A percentile compares a stretch with the other conserved stretches of the same genome.
phyloP scores from a whole-genome alignment of 1,140 invertebrate species.

The Artemia franciscana region DNA sequence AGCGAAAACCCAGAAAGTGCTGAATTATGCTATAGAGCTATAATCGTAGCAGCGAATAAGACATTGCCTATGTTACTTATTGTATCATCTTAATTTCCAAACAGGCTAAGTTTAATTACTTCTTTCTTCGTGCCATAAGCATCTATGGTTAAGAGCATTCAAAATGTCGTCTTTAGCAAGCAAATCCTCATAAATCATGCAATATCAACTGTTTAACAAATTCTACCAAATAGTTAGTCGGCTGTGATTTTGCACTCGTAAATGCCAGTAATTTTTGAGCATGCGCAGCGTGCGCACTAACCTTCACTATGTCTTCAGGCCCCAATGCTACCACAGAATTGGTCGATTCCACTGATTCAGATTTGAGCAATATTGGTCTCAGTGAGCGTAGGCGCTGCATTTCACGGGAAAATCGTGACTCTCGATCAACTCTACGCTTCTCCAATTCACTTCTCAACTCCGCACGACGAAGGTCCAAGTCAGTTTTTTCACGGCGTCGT shows the following conservation, averaged over 20 bases:
- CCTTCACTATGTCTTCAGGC: not conserved
- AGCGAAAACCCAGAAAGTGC: too few relatives aligned
- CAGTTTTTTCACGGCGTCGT: conserved; percentile 56
- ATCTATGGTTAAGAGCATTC: too few relatives aligned
- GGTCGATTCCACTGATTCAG: conserved; percentile 10
- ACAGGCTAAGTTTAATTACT: too few relatives aligned
- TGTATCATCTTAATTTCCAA: too few relatives aligned
- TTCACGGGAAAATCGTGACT: conserved; percentile 9
- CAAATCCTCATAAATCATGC: too few relatives aligned
- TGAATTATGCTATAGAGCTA: too few relatives aligned
- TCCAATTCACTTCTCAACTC: conserved; percentile 23
- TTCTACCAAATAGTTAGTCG: too few relatives aligned
- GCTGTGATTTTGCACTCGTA: conserved; percentile 16
- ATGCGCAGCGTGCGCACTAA: not conserved
- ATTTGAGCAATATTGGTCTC: conserved; percentile 13
- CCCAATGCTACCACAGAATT: conserved; percentile 4
- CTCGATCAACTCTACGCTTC: conserved; percentile 22
- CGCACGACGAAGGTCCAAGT: conserved; percentile 32
- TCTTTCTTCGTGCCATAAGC: too few relatives aligned
- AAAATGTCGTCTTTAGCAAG: too few relatives aligned
- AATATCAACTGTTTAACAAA: too few relatives aligned
- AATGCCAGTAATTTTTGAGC: not conserved
- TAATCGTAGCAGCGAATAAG: too few relatives aligned
- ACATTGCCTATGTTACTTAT: too few relatives aligned
- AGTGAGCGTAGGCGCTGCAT: conserved; percentile 19